These are phyloP conservation scores for Maconellicoccus hirsutus DNA, from an alignment of 1,140 invertebrate species.

Conservation along the genomic window DNA sequence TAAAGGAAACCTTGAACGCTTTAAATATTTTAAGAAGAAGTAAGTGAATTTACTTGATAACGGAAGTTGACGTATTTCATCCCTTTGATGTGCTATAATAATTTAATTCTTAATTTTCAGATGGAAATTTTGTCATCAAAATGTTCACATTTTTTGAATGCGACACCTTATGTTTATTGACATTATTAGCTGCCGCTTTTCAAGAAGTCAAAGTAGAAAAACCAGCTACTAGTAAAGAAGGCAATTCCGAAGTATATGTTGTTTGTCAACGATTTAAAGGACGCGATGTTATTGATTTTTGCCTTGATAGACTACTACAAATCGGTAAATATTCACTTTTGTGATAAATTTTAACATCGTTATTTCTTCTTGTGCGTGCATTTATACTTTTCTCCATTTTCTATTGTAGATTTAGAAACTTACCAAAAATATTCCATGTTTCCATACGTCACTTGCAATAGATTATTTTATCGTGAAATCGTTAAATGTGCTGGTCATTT, in stretches of 20 bases:
- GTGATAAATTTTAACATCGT: neutral
- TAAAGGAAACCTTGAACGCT: slow-evolving; percentile 67
- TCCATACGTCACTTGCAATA: neutral
- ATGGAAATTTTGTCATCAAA: slow-evolving; percentile 77
- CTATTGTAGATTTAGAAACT: neutral
- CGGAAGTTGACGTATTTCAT: no score
- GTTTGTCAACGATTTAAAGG: slow-evolving; percentile 55
- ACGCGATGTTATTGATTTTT: neutral
- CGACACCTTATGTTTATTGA: slow-evolving; percentile 63
- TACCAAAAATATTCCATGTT: neutral
- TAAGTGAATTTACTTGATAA: slow-evolving; percentile 28
- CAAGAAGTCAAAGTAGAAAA: slow-evolving; percentile 63
- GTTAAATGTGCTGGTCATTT: neutral
- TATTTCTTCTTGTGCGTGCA: neutral
- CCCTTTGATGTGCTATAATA: neutral
- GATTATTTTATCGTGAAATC: neutral
- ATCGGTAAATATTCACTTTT: neutral
- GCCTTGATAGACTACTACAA: neutral
- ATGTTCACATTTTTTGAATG: slow-evolving; percentile 85
- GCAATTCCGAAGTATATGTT: slow-evolving; percentile 88
- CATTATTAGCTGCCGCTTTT: slow-evolving; percentile 65
- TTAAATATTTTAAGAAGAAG: slow-evolving; percentile 52
- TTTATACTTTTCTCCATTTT: neutral
- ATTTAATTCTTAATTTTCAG: slow-evolving; percentile 35
- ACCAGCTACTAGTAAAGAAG: slow-evolving; percentile 80